A percentile compares a stretch with the other conserved stretches of the same genome.
Conservation (phyloP, 2,797 vertebrate species). For the Antennarius maculatus region DNA sequence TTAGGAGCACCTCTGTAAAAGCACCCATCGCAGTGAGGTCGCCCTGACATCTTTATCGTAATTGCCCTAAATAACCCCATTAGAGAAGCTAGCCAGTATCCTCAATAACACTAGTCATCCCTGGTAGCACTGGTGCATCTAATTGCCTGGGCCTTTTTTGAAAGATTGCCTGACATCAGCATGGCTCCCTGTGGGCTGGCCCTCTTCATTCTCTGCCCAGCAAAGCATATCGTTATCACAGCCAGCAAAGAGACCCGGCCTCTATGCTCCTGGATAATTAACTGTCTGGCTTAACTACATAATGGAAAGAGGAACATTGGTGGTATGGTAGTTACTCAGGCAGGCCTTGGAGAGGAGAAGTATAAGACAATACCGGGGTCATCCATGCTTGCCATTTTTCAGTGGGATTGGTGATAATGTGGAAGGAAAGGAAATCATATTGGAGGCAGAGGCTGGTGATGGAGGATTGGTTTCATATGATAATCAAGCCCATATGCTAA, state of each 20-base stretch:
- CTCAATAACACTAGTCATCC: conserved; percentile 83
- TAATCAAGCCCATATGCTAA: conserved; percentile 82
- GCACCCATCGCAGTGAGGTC: conserved; percentile 73
- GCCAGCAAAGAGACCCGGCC: conserved; percentile 79
- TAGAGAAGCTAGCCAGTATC: conserved; percentile 79
- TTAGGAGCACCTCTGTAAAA: conserved; percentile 73
- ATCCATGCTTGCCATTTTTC: conserved; percentile 62
- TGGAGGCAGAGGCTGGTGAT: conserved; percentile 58
- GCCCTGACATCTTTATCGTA: conserved; percentile 84
- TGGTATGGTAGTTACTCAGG: conserved; percentile 77
- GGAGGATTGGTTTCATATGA: conserved; percentile 74
- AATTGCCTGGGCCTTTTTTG: conserved; percentile 82
- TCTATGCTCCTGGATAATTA: conserved; percentile 84
- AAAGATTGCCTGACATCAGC: conserved; percentile 82
- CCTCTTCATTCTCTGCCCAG: conserved; percentile 83
- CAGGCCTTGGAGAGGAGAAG: conserved; percentile 66
- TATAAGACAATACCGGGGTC: conserved; percentile 72
- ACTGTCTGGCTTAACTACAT: conserved; percentile 84
- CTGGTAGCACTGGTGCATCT: conserved; percentile 83
- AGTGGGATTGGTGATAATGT: conserved; percentile 60
- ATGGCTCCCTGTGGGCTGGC: conserved; percentile 74
- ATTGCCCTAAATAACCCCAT: conserved; percentile 85
- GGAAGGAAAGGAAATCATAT: conserved; percentile 63
- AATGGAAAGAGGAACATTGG: conserved; percentile 77
- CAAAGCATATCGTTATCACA: conserved; percentile 84